Evolutionary conservation across 2,888 invertebrate genomes (phyloP).

Genomic region (Synergus umbraculus): DNA sequence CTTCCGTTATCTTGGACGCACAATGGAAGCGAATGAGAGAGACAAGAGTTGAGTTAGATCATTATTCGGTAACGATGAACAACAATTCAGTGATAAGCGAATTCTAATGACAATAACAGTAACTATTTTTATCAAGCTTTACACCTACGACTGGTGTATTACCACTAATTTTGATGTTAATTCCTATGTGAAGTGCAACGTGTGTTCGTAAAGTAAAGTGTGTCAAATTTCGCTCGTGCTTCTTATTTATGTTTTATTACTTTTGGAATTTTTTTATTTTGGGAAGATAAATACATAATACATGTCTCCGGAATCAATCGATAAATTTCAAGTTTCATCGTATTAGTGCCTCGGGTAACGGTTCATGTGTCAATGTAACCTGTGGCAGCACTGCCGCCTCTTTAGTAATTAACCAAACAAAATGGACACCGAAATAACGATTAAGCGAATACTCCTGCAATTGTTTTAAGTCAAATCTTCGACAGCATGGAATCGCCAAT

Average conservation of each 20-base stretch:
- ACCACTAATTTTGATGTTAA: conserved; percentile 4
- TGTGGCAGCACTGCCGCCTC: conserved; percentile 76
- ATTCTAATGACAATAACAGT: conserved; percentile 31
- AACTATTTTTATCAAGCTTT: conserved; percentile 26
- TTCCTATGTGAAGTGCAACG: conserved; percentile 8
- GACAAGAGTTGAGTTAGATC: conserved; percentile 40
- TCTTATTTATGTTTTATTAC: conserved; percentile 29
- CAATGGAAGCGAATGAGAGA: conserved; percentile 51
- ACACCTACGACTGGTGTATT: conserved; percentile 30
- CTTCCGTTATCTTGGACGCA: conserved; percentile 55
- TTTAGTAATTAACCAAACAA: conserved; percentile 77
- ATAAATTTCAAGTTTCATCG: conserved; percentile 55
- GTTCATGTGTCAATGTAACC: conserved; percentile 72
- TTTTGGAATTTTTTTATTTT: not conserved
- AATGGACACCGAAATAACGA: conserved; percentile 77
- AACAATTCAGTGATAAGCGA: conserved; percentile 34
- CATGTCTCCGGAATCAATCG: conserved; percentile 51
- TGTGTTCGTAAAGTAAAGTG: conserved; percentile 25
- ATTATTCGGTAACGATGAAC: conserved; percentile 49
- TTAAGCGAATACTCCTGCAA: conserved; percentile 70
- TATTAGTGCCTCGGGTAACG: conserved; percentile 51
- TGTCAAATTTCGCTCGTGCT: conserved; percentile 9
- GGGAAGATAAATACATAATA: not conserved
- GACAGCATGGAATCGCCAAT: conserved; percentile 65
- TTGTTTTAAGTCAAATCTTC: conserved; percentile 68